A percentile compares a stretch with the other conserved stretches of the same genome.
Conservation (phyloP, 2,888 invertebrate genomes). For the Pachydiplax longipennis region DNA sequence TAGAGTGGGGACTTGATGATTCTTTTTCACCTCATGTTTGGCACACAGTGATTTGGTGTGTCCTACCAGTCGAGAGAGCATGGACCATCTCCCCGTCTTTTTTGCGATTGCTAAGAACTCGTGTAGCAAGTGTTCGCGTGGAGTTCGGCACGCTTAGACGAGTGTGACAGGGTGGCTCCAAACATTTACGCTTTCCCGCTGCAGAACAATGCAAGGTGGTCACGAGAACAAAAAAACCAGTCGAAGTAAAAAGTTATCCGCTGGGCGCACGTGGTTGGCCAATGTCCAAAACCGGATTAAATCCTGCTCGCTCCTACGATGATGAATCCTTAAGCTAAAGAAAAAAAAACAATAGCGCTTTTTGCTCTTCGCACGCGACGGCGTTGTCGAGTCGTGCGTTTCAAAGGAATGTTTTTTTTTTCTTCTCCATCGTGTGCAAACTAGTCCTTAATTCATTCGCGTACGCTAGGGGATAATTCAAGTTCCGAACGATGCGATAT, state of each 20-base stretch:
- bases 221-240: neutral
- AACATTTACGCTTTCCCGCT: neutral
- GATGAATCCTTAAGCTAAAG: neutral
- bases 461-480: too few relatives aligned
- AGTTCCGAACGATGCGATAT: too few relatives aligned
- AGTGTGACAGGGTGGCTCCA: neutral
- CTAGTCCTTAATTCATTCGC: neutral
- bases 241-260: constrained; percentile 17
- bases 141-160: neutral
- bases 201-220: constrained; percentile 10
- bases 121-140: neutral
- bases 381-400: neutral
- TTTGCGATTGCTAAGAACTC: neutral
- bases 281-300: constrained; percentile 41
- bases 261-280: constrained; percentile 18
- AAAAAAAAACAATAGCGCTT: constrained; percentile 23
- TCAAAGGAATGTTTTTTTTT: neutral
- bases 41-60: too few relatives aligned
- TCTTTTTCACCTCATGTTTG: too few relatives aligned
- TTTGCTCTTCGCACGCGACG: constrained; percentile 19
- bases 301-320: neutral
- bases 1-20: too few relatives aligned
- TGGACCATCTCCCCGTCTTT: neutral
- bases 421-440: neutral
- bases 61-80: neutral